Evolutionary conservation across 2,888 invertebrate species (phyloP).

Genomic region (Brachyopa scutellaris): DNA sequence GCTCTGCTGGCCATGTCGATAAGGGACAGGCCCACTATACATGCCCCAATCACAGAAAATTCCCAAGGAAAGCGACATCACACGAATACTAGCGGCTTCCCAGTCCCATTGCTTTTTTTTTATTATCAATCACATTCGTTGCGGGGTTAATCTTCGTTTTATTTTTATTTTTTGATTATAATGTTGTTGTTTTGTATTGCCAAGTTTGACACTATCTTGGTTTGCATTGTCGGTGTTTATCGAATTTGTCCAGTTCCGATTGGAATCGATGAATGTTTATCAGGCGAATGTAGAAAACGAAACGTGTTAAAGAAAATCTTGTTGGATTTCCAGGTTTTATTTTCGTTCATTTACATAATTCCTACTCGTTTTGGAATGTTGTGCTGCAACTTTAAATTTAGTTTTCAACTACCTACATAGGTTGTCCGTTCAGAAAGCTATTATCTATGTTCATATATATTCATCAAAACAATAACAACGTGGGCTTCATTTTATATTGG

Average conservation of each 20-base stretch:
- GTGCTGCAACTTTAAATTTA: no score
- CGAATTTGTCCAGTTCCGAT: conserved; percentile 20
- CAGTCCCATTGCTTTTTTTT: conserved; percentile 28
- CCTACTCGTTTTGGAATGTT: no score
- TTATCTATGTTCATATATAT: neutral
- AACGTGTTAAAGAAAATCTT: neutral
- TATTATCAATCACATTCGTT: conserved; percentile 53
- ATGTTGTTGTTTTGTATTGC: conserved; percentile 3
- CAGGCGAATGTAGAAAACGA: no score
- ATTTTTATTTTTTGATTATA: conserved; percentile 7
- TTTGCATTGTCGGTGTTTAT: conserved; percentile 7
- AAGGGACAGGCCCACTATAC: conserved; percentile 60
- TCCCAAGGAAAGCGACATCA: conserved; percentile 41
- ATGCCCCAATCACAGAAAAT: conserved; percentile 39
- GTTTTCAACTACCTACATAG: no score
- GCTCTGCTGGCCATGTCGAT: conserved; percentile 57
- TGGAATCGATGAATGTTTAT: conserved; percentile 25
- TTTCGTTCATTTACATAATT: no score
- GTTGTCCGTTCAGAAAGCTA: no score
- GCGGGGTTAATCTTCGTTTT: conserved; percentile 31
- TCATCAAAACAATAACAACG: neutral
- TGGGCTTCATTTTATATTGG: neutral
- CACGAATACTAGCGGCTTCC: conserved; percentile 24
- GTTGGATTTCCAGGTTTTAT: no score
- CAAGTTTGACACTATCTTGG: conserved; percentile 20